phyloP scores from a whole-genome alignment of 2,888 invertebrate genomes.

The Hedychridium roseum region DNA sequence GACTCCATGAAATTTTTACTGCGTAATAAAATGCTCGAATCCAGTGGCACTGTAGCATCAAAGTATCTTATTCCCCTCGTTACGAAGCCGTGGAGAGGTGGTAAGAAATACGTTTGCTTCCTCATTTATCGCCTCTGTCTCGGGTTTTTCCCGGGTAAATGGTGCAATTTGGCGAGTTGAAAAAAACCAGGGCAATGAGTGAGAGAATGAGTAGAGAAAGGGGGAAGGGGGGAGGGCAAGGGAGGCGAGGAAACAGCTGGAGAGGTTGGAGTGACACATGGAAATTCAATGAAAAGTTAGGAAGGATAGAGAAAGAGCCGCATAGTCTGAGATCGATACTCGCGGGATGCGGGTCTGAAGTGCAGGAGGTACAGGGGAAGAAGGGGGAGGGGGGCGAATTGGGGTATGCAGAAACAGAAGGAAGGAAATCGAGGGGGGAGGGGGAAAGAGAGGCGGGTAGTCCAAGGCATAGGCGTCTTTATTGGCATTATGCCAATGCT shows the following conservation, averaged over 20 bases:
- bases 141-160: conserved; percentile 8
- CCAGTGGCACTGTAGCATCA: too few relatives aligned
- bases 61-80: too few relatives aligned
- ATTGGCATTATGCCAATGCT: conserved; percentile 60
- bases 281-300: conserved; percentile 52
- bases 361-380: conserved; percentile 3
- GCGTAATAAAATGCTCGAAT: too few relatives aligned
- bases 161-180: conserved; percentile 29
- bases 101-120: too few relatives aligned
- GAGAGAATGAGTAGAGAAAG: conserved; percentile 5
- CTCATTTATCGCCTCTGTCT: conserved; percentile 1
- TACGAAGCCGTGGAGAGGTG: too few relatives aligned
- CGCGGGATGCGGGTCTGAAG: conserved; percentile 6
- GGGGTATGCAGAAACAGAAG: too few relatives aligned
- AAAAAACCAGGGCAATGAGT: conserved; percentile 16
- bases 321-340: conserved; percentile 48
- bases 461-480: conserved; percentile 50
- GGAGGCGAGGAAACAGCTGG: conserved; percentile 17
- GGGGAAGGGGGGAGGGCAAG: conserved; percentile 19
- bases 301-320: too few relatives aligned
- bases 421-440: conserved; percentile 16
- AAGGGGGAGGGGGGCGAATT: conserved; percentile 3
- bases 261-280: conserved; percentile 42
- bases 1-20: too few relatives aligned
- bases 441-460: conserved; percentile 14